Base-by-base conservation (phyloP, 2,797 vertebrate species). In the Epinephelus coioides region DNA sequence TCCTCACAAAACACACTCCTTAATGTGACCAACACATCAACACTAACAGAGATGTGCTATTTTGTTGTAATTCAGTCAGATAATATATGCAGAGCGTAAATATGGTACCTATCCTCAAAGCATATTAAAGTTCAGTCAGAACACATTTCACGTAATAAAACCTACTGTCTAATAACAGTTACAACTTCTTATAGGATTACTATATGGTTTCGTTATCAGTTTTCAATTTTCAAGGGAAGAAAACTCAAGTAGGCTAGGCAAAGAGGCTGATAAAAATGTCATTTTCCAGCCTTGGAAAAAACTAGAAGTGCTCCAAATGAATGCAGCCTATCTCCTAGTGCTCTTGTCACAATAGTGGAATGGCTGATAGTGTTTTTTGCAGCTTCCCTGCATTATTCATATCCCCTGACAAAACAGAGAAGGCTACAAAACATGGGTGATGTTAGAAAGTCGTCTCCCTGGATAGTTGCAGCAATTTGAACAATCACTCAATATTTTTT, bases 311-410 rank as follows among this genome's bases (percentile, higher is more conserved):
- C 78, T 76, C 63, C 61, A 76, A 59, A 78, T 85, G 66, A 86
- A 78, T 81, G 57, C 67, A 78, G 57, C 78, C 69, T 73, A 72
- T 88, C 66, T 79, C 69, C 47, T 54, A 59, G 71, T 75, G 73
- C 76, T 79, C 76, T 78, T 72, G 73, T 83, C 57, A 76, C 85
- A 70, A 71, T 44, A 67, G 79, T 62, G 56, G 75, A 73, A 89
- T 80, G 73, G 79, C 81, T 87, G 77, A 89, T 83, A 66, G 78
- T 83, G 69, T 84, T 67, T 77, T 68, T 88, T 73, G 63, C 72
- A 65, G 62, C 25, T 51, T 66, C 2, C 21, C 15, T 89, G 85
- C 82, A 89, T 92, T 76, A 89, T 89, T 88, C 80, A 89, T 84
- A 54, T 75, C 69, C 69, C 21, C 72, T 88, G 83, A 83, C 84